Base-by-base conservation (phyloP, 2,888 invertebrate genomes). In the Bombylius discolor region DNA sequence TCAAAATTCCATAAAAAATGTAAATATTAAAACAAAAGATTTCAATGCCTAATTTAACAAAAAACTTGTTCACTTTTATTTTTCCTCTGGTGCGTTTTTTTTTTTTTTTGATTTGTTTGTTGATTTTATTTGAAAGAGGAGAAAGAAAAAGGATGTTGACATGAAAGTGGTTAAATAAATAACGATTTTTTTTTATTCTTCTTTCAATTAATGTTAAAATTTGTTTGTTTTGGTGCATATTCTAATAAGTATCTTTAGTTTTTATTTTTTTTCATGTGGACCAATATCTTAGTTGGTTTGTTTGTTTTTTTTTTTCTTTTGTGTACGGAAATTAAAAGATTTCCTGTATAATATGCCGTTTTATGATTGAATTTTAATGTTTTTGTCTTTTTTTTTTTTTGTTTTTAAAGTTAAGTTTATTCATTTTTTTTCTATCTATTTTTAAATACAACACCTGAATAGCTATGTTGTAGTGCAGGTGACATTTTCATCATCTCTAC, bases 101-200 rank as follows among this genome's bases (percentile, higher is more conserved):
- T 11, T 31, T 47, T 47, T 31, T 4, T 49, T 54, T 33, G 31
- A 4, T 48, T 47, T 31, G n/a, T 49, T 54, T 33, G 31, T 11
- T 49, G 49, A 42, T 42, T 54, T 49, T 9, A 39, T 23, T 48
- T 31, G 48, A 47, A 49, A 44, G 23, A 47, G 49, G 49, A 32
- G 34, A 13, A 23, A 50, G 45, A 42, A 55, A 55, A 46, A 50
- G 49, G 49, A 50, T 55, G 51, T 55, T 55, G 55, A 55, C 51
- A 44, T 39, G 51, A 51, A 48, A 51, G 51, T 55, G 55, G 49
- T 55, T 51, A 33, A 51, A 39, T 42, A 55, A 55, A 55, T 47
- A 50, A 11, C 5, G 11, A 34, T 32, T 23, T 23, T 2, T 23
- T 23, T 23, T 23, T 23, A n/a, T 23, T 23, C 23, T 23, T 23